phyloP scores from a whole-genome alignment of 2,888 invertebrate genomes.

The Habroteleia sp. region DNA sequence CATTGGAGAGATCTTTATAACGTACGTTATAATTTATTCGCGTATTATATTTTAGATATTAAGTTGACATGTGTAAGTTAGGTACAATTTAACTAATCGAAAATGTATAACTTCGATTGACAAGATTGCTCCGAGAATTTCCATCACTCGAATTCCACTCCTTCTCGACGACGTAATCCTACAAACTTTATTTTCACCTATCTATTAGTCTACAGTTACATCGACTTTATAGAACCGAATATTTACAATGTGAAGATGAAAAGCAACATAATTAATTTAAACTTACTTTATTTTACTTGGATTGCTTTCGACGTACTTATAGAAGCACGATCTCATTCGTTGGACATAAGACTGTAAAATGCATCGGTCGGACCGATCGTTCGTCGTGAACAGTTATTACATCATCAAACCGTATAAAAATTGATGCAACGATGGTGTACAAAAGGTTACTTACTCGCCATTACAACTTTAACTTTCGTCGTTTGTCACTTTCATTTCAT shows the following conservation, averaged over 20 bases:
- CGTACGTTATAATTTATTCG: too few species aligned
- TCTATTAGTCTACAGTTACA: constrained; percentile 45
- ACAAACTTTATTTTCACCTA: constrained; percentile 24
- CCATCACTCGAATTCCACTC: too few species aligned
- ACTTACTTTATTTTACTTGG: constrained; percentile 42
- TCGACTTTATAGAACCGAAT: constrained; percentile 41
- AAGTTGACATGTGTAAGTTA: too few species aligned
- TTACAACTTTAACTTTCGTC: constrained; percentile 1
- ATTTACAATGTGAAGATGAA: constrained; percentile 54
- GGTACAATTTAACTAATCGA: too few species aligned
- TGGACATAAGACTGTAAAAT: constrained; percentile 39
- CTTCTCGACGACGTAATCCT: constrained; percentile 44
- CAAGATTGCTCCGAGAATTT: too few species aligned
- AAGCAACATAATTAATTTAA: constrained; percentile 37
- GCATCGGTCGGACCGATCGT: constrained; percentile 37
- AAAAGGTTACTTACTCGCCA: constrained; percentile 9
- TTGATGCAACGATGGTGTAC: constrained; percentile 10
- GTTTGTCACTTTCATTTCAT: constrained; percentile 17
- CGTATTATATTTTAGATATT: too few species aligned
- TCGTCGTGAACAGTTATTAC: constrained; percentile 16
- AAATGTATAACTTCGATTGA: too few species aligned
- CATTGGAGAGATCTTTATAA: too few species aligned
- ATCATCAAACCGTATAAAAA: constrained; percentile 26
- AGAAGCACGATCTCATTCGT: constrained; percentile 47
- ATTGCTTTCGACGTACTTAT: constrained; percentile 51